These are phyloP conservation scores for Limnephilus marmoratus DNA, from an alignment of 2,888 invertebrate genomes.

Conservation along the genomic window DNA sequence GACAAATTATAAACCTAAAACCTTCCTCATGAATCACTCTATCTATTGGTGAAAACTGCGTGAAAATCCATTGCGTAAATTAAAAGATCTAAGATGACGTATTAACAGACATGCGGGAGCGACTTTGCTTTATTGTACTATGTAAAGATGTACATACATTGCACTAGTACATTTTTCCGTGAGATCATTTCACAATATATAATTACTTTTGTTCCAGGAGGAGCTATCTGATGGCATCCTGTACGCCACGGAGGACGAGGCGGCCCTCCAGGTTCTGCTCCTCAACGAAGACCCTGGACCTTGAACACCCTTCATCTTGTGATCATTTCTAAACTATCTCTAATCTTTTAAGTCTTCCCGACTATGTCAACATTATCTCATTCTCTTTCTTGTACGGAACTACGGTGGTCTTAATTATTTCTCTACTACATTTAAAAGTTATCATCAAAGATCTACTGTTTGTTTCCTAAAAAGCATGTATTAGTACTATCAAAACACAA, in stretches of 20 bases:
- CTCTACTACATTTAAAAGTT: not conserved
- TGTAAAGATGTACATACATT: too few species aligned
- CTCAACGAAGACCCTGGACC: slow-evolving; percentile 71
- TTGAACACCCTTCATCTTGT: not conserved
- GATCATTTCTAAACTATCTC: slow-evolving; percentile 2
- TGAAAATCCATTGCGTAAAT: too few species aligned
- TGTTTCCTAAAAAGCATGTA: not conserved
- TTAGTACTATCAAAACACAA: not conserved
- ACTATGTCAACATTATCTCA: not conserved
- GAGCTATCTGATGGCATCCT: slow-evolving; percentile 73
- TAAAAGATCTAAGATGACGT: too few species aligned
- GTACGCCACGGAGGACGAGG: slow-evolving; percentile 73
- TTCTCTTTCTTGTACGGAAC: not conserved
- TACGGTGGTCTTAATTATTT: not conserved
- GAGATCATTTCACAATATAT: not conserved
- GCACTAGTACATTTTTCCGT: too few species aligned
- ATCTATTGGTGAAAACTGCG: too few species aligned
- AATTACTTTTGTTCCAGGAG: slow-evolving; percentile 70
- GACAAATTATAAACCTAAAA: too few species aligned
- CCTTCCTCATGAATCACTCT: too few species aligned
- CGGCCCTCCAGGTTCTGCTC: slow-evolving; percentile 74
- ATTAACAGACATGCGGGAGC: too few species aligned
- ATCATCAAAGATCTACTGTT: not conserved
- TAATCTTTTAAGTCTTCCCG: not conserved
- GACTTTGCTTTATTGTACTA: too few species aligned